A percentile compares a stretch with the other conserved stretches of the same genome.
Conservation (phyloP, 2,113 vertebrate species). For the Sylvia atricapilla region DNA sequence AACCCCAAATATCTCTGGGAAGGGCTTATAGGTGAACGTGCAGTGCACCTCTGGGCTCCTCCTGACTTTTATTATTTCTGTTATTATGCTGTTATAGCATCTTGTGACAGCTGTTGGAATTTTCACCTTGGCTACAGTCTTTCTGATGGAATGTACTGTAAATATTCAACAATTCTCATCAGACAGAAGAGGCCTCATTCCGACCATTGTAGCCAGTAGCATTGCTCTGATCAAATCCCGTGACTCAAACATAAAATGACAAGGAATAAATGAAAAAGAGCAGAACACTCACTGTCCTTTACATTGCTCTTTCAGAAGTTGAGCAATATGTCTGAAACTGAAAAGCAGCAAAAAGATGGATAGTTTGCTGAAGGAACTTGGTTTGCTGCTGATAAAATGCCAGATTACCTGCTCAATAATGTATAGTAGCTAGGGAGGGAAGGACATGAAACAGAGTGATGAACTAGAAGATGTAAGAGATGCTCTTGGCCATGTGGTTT, state of each 20-base stretch:
- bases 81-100: neutral
- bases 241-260: neutral
- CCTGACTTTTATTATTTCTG: neutral
- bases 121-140: neutral
- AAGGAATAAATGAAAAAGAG: neutral
- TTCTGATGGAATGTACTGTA: neutral
- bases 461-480: neutral
- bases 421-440: neutral
- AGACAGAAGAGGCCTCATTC: neutral
- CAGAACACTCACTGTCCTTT: neutral
- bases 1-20: neutral
- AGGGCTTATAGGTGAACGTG: accelerated
- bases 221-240: neutral
- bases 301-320: neutral
- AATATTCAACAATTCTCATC: neutral
- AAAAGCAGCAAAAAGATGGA: neutral
- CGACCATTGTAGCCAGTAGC: neutral
- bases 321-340: neutral
- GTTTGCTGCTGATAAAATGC: neutral
- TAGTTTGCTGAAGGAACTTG: neutral
- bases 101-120: neutral
- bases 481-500: neutral
- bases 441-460: neutral
- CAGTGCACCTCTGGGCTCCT: neutral
- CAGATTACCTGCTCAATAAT: neutral